phyloP scores from a whole-genome alignment of 2,888 invertebrate species.

The Itoplectis maculator region DNA sequence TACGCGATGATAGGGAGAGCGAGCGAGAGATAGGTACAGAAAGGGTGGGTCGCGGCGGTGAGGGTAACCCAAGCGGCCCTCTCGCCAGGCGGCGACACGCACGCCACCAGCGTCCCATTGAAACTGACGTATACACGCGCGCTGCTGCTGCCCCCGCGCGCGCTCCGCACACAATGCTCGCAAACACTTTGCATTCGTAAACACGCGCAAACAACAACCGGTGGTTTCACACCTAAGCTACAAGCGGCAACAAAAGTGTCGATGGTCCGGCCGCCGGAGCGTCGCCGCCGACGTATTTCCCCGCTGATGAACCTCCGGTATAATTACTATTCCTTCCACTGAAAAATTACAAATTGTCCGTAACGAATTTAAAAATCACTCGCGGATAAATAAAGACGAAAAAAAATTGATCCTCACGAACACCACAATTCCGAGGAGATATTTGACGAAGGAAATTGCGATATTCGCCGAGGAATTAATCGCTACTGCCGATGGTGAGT shows the following conservation, averaged over 20 bases:
- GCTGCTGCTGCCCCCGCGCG: no score
- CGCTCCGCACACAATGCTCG: conserved; percentile 81
- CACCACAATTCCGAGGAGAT: no score
- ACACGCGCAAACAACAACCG: conserved; percentile 82
- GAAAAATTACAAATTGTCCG: no score
- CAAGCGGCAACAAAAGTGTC: conserved; percentile 71
- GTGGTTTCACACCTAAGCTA: conserved; percentile 81
- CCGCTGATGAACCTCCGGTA: neutral
- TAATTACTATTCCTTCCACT: no score
- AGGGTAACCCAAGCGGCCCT: conserved; percentile 54
- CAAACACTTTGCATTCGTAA: conserved; percentile 84
- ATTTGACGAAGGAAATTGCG: no score
- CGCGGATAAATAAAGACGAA: no score
- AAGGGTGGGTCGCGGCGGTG: conserved; percentile 23
- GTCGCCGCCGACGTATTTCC: neutral
- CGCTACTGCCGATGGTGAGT: no score
- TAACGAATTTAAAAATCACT: no score
- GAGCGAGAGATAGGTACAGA: conserved; percentile 7
- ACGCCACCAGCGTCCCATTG: conserved; percentile 72
- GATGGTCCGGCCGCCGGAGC: neutral
- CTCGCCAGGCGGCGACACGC: conserved; percentile 60
- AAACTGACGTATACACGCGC: conserved; percentile 75
- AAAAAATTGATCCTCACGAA: no score
- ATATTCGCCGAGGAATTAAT: no score
- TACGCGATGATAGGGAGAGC: conserved; percentile 40